A percentile compares a stretch with the other conserved stretches of the same genome.
phyloP scores from a whole-genome alignment of 2,888 invertebrate species.

The Oscheius myriophilus region DNA sequence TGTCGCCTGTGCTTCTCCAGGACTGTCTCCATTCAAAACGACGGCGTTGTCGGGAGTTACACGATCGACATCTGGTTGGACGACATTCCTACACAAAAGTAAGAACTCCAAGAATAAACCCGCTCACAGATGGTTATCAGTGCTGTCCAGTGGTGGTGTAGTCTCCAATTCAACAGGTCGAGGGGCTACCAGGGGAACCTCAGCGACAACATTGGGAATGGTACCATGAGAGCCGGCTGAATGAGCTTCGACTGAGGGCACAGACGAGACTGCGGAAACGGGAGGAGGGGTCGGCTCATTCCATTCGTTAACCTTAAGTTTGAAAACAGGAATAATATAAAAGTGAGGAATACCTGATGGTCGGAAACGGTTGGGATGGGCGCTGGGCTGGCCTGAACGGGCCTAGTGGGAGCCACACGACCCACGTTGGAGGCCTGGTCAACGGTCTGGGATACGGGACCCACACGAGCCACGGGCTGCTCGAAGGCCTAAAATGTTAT shows the following conservation, averaged over 20 bases:
- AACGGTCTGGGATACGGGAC: conserved; percentile 16
- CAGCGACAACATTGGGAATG: too few relatives aligned
- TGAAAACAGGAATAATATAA: neutral
- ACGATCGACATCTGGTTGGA: neutral
- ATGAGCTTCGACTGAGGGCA: too few relatives aligned
- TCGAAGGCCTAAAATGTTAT: conserved; percentile 13
- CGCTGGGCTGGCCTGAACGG: conserved; percentile 4
- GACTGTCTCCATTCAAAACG: conserved; percentile 11
- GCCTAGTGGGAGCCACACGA: conserved; percentile 30
- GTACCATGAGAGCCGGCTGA: too few relatives aligned
- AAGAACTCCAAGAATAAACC: neutral
- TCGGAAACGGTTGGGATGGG: neutral
- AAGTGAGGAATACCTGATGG: neutral
- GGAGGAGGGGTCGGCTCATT: too few relatives aligned
- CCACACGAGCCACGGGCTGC: conserved; percentile 29
- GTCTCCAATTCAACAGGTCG: neutral
- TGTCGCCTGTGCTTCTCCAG: conserved; percentile 45
- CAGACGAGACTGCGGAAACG: too few relatives aligned
- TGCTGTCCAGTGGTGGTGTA: neutral
- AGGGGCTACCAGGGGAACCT: too few relatives aligned
- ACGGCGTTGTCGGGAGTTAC: conserved; percentile 14
- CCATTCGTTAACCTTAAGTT: neutral
- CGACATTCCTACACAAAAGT: neutral
- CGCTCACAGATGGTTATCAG: neutral
- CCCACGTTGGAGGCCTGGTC: conserved; percentile 9